Percentiles rank a stretch among this genome's conserved stretches.
Conservation (phyloP, 2,888 invertebrate genomes). For the Hofmannophila pseudospretella region DNA sequence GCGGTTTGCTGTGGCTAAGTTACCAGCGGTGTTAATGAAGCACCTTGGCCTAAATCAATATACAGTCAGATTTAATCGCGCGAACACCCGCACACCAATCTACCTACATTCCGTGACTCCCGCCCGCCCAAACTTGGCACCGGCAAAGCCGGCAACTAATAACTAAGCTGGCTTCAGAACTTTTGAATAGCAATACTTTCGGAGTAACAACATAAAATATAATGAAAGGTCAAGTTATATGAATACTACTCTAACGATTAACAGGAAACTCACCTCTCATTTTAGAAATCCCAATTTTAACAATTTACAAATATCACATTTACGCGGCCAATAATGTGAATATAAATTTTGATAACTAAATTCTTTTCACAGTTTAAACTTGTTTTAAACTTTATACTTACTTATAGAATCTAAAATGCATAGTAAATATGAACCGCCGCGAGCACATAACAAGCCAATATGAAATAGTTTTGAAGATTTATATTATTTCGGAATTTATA, state of each 20-base stretch:
- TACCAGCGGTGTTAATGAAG: constrained; percentile 23
- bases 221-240: not conserved
- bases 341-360: not conserved
- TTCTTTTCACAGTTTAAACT: not conserved
- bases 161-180: not conserved
- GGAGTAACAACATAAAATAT: not conserved
- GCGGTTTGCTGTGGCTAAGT: constrained; percentile 8
- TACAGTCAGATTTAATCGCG: constrained; percentile 39
- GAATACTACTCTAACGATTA: not conserved
- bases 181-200: not conserved
- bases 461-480: not conserved
- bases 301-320: not conserved
- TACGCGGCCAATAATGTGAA: not conserved
- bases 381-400: not conserved
- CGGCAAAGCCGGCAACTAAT: not conserved
- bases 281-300: not conserved
- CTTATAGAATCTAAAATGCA: not conserved
- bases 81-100: constrained; percentile 21
- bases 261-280: not conserved
- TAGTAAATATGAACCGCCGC: not conserved
- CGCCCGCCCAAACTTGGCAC: not conserved
- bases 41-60: constrained; percentile 43
- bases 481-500: not conserved
- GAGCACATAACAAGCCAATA: not conserved
- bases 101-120: constrained; percentile 19